These are phyloP conservation scores for Chaetodon trifascialis DNA, from an alignment of 2,113 vertebrate genomes.

Conservation along the genomic window DNA sequence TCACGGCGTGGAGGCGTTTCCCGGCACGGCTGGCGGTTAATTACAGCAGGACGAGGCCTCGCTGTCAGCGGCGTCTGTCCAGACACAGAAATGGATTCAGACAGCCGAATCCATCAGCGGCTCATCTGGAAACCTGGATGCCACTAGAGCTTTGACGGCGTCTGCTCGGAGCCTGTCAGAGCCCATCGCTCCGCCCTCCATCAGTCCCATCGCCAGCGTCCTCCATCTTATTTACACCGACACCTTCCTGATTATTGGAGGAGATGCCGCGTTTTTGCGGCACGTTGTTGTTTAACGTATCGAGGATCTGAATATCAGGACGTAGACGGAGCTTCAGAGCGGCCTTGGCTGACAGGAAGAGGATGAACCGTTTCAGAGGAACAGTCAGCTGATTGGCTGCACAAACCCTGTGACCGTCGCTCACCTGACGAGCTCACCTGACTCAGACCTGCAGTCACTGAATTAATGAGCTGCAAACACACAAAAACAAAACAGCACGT, in stretches of 20 bases:
- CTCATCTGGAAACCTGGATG: conserved; percentile 16
- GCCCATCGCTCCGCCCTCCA: conserved; percentile 3
- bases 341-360: background rate
- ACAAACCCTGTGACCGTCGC: too few species aligned
- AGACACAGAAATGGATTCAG: conserved; percentile 27
- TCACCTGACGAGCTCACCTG: too few species aligned
- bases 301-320: background rate
- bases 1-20: background rate
- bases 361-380: background rate
- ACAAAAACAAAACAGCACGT: too few species aligned
- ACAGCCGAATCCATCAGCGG: conserved; percentile 46
- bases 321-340: too few species aligned
- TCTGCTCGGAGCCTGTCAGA: conserved; percentile 46
- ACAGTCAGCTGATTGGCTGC: background rate
- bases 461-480: too few species aligned
- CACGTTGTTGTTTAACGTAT: background rate
- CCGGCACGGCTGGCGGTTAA: background rate
- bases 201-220: background rate
- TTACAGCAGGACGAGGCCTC: conserved; percentile 14
- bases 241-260: conserved; percentile 8
- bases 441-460: too few species aligned
- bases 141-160: conserved; percentile 16
- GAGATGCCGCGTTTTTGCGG: too few species aligned
- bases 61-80: background rate
- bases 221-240: conserved; percentile 5